Base-by-base conservation (phyloP, 2,113 vertebrate genomes). In the Melanostigma gelatinosum region DNA sequence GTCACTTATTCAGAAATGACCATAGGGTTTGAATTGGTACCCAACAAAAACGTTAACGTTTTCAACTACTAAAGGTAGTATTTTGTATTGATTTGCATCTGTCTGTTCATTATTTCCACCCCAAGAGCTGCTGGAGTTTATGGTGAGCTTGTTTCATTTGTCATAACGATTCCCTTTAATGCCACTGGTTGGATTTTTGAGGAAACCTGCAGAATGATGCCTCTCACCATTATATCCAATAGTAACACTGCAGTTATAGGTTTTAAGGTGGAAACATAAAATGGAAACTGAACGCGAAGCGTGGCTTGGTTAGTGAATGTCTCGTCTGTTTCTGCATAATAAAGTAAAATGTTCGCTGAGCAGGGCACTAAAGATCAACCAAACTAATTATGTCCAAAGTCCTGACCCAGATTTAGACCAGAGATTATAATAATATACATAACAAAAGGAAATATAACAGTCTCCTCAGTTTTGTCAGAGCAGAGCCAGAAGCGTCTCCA, bases 401-500 rank as follows among this genome's bases (percentile, higher is more conserved):
- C 54, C 57, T 34, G 64, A 85, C 64, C 83, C 54, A 10, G 44
- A 64, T 62, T 83, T 72, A 65, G 44, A 29, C 12, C 42, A 12
- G 20, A 69, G 24, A 76, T 77, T 50, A 38, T 48, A 34, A 65
- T 52, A 50, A 34, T 62, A 68, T 74, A 68, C 34, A 57, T 60
- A 79, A 70, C 4, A 12, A 75, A 69, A 64, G 44, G 52, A 76
- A 80, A 55, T 61, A 20, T 27, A 67, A 72, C 79, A 75, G 80
- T 79, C 83, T 84, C 54, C 50, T 76, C n/a, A 6, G 76, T 85
- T 85, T 81, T 73, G 68, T 87, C 76, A 83, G 79, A 68, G 80
- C 42, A 10, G 57, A 77, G 76, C 84, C 77, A 65, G 70, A 65
- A 80, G 70, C 48, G 72, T 69, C 55, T 10, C 44, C 63, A 4